Evolutionary conservation across 2,113 vertebrate species (phyloP).

Genomic region (Channa argus): DNA sequence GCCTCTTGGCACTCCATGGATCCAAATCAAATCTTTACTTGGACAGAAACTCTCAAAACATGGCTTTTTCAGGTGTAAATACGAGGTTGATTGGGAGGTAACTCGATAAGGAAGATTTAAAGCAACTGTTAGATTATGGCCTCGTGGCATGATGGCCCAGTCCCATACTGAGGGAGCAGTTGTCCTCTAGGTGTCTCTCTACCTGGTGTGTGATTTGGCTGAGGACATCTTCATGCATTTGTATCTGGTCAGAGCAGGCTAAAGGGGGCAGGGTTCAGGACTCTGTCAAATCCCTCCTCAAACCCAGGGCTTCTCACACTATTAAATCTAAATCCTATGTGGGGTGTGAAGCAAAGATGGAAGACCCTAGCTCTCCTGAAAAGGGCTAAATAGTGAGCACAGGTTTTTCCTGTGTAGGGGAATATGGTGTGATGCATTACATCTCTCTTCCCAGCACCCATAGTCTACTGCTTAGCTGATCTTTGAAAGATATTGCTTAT

Average conservation of each 20-base stretch:
- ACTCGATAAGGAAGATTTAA: constrained; percentile 71
- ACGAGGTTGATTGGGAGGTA: constrained; percentile 54
- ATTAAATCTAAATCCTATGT: constrained; percentile 77
- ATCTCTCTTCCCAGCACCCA: constrained; percentile 73
- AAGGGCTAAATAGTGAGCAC: constrained; percentile 62
- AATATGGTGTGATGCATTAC: constrained; percentile 80
- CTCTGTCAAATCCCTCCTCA: constrained; percentile 64
- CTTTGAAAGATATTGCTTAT: constrained; percentile 93
- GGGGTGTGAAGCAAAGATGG: constrained; percentile 55
- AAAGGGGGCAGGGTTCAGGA: constrained; percentile 53
- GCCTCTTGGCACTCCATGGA: constrained; percentile 39
- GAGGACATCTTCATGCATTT: constrained; percentile 51
- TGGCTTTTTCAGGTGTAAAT: constrained; percentile 61
- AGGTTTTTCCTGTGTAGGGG: constrained; percentile 65
- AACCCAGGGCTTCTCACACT: constrained; percentile 69
- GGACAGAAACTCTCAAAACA: constrained; percentile 43
- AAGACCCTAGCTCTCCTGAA: constrained; percentile 54
- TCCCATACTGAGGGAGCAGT: constrained; percentile 30
- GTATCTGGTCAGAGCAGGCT: constrained; percentile 33
- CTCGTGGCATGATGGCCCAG: constrained; percentile 35
- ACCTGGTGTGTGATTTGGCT: constrained; percentile 41
- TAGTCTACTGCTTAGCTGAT: constrained; percentile 88
- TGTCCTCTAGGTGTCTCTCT: constrained; percentile 49
- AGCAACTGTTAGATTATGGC: constrained; percentile 35
- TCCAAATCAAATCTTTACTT: constrained; percentile 67